Percentiles rank a stretch among this genome's conserved stretches.
Evolutionary conservation across 2,888 invertebrate species (phyloP).

Genomic region (Siphlonurus alternatus): DNA sequence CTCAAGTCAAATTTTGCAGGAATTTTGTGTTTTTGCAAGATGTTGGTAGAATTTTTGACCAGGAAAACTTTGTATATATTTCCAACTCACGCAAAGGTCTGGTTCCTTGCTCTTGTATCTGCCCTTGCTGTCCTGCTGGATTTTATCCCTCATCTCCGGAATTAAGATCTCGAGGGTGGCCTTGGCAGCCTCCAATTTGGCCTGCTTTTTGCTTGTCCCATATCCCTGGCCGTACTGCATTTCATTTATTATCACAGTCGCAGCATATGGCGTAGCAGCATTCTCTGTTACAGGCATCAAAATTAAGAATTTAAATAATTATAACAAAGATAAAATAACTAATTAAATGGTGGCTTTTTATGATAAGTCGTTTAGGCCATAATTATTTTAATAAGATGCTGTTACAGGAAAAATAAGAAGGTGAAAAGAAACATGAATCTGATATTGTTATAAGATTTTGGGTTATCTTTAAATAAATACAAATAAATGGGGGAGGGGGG

Average conservation of each 20-base stretch:
- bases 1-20: too few relatives aligned
- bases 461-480: slow-evolving; percentile 5
- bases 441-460: too few relatives aligned
- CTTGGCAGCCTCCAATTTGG: slow-evolving; percentile 85
- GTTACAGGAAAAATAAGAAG: too few relatives aligned
- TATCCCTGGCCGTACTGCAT: slow-evolving; percentile 88
- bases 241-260: slow-evolving; percentile 80
- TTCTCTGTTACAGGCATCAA: slow-evolving; percentile 40
- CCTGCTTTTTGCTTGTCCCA: slow-evolving; percentile 90
- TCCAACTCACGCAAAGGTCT: slow-evolving; percentile 32
- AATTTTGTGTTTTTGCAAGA: too few relatives aligned
- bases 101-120: slow-evolving; percentile 22
- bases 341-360: neutral
- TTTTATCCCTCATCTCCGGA: slow-evolving; percentile 76
- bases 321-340: neutral
- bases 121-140: slow-evolving; percentile 39
- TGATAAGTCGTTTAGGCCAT: neutral
- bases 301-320: neutral
- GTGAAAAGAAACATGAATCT: too few relatives aligned
- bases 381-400: neutral
- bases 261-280: slow-evolving; percentile 84
- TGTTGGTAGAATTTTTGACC: too few relatives aligned
- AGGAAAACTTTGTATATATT: too few relatives aligned
- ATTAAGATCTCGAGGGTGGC: slow-evolving; percentile 81
- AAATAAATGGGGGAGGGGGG: too few relatives aligned